These are phyloP conservation scores for Phylloscopus trochilus DNA, from an alignment of 2,113 vertebrate species.

Conservation along the genomic window DNA sequence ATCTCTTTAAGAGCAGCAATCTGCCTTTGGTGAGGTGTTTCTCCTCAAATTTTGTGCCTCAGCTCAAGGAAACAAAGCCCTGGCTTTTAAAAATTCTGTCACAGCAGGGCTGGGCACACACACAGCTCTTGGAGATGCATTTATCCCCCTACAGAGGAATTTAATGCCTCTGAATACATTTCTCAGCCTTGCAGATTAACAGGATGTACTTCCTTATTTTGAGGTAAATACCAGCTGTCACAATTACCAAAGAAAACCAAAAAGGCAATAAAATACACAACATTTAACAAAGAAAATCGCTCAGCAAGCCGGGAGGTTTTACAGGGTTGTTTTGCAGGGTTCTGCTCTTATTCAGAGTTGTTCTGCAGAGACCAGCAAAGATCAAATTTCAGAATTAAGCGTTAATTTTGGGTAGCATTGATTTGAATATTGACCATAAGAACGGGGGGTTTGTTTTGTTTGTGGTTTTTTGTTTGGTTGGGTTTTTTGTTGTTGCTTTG, in stretches of 20 bases:
- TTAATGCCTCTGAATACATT: background rate
- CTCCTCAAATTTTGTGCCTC: background rate
- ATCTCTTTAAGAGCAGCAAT: background rate
- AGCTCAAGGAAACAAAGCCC: background rate
- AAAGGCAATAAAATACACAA: background rate
- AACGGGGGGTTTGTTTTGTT: background rate
- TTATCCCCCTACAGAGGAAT: background rate
- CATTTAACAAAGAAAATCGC: background rate
- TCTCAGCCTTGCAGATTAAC: background rate
- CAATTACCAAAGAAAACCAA: background rate
- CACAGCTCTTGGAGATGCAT: background rate
- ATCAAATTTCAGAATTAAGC: background rate
- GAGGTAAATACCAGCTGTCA: slow-evolving; percentile 27
- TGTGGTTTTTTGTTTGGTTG: too few species aligned
- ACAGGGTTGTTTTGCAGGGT: background rate
- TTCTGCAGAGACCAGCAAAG: background rate
- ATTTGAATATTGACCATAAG: background rate
- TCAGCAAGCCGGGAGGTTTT: background rate
- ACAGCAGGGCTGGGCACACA: background rate
- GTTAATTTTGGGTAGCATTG: background rate
- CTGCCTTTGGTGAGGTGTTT: background rate
- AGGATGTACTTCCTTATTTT: slow-evolving; percentile 20
- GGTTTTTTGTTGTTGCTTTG: too few species aligned
- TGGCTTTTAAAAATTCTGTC: background rate
- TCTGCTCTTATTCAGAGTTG: background rate